Conservation (phyloP, 2,797 vertebrate genomes). For the Adrianichthys oophorus region DNA sequence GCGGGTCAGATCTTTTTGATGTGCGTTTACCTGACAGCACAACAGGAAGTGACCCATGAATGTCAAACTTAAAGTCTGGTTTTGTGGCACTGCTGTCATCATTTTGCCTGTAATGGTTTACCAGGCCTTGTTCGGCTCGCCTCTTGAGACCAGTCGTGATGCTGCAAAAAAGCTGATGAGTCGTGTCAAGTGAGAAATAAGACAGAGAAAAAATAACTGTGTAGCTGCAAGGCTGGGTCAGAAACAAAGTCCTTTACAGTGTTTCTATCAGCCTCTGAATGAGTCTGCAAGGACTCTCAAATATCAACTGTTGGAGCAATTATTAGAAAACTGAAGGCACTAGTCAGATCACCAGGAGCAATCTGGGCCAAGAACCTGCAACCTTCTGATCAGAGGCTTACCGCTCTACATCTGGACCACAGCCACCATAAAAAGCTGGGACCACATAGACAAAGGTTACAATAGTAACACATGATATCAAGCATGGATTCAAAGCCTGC, state of each 20-base stretch:
- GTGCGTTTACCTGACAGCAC: conserved; percentile 34
- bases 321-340: no score
- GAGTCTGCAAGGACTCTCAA: conserved; percentile 21
- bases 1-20: conserved; percentile 39
- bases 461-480: no score
- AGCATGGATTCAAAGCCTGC: no score
- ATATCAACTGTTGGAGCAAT: no score
- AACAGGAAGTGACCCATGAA: conserved; percentile 34
- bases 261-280: conserved; percentile 29
- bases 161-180: conserved; percentile 32
- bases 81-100: conserved; percentile 20
- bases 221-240: conserved; percentile 49
- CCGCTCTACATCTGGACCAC: no score
- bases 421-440: no score
- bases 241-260: conserved; percentile 52
- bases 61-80: conserved; percentile 13
- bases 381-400: no score
- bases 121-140: conserved; percentile 13
- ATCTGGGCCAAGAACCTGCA: no score
- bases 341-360: no score
- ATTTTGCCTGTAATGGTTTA: conserved; percentile 26
- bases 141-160: conserved; percentile 4
- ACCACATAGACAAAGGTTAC: no score
- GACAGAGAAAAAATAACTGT: conserved; percentile 41
- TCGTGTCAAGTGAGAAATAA: conserved; percentile 50